phyloP scores from a whole-genome alignment of 2,797 vertebrate species.

The Alfaro cultratus region DNA sequence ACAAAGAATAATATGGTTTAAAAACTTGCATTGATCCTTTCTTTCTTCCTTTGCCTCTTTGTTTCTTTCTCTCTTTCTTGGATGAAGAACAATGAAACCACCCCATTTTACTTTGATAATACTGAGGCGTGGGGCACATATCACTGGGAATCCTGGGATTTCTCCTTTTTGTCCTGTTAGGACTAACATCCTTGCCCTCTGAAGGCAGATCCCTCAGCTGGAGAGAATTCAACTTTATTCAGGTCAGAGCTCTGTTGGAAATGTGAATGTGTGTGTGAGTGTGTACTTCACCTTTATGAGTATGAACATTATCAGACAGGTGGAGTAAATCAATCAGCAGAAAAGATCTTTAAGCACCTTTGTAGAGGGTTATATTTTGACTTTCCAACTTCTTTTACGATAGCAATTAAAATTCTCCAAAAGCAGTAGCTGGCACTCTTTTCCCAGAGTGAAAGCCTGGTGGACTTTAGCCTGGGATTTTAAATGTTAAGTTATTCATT shows the following conservation, averaged over 20 bases:
- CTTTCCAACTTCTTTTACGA: conserved; percentile 43
- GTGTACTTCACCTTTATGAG: conserved; percentile 26
- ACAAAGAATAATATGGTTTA: neutral
- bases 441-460: conserved; percentile 56
- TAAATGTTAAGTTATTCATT: conserved; percentile 85
- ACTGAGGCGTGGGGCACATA: conserved; percentile 78
- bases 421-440: conserved; percentile 45
- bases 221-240: conserved; percentile 94
- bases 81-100: conserved; percentile 81
- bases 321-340: conserved; percentile 30
- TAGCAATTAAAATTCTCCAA: conserved; percentile 60
- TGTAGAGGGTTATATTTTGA: conserved; percentile 36
- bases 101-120: conserved; percentile 67
- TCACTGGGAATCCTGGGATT: conserved; percentile 89
- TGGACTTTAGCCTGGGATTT: conserved; percentile 61
- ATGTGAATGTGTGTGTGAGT: conserved; percentile 10
- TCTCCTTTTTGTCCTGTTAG: conserved; percentile 88
- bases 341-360: conserved; percentile 27
- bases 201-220: conserved; percentile 92
- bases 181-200: conserved; percentile 93
- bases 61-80: conserved; percentile 49
- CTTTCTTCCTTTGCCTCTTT: neutral
- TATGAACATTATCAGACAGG: conserved; percentile 30
- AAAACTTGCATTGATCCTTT: neutral
- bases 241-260: conserved; percentile 80